Base-by-base conservation (phyloP, 2,888 invertebrate species). In the Idaea biselata region DNA sequence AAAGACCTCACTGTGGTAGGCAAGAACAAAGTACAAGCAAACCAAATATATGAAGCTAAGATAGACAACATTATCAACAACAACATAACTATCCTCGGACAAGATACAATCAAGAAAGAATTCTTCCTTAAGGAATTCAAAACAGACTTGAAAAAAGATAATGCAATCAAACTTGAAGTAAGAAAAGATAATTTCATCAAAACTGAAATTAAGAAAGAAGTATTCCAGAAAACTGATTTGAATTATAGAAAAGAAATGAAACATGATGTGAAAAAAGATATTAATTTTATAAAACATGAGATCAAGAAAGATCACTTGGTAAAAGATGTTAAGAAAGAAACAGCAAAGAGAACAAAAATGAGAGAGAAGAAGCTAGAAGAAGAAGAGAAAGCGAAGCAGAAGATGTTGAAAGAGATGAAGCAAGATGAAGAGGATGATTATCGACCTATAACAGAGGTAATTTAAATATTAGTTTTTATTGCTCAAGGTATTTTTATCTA, bases 1-100 rank as follows among this genome's bases (percentile, higher is more conserved):
- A 87, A 82, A 71, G 91, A 91, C 63, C 77, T 91, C 59, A 84
- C 86, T 55, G 81, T 88, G 55, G 84, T 87, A 25, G 87, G 86
- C 59, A 87, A 86, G 71, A 91, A 89, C 67, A 89, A 89, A 74
- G 69, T 84, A 54, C 62, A 78, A 25, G 65, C 80, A 16, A 86
- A 81, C 54, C 66, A 68, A 63, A 44, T 61, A 25, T 69, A 78
- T 31, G 68, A 65, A 16, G 25, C 64, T 54, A 69, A 58, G 31
- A 65, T 66, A n/a, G 71, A 68, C 63, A 63, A 18, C 17, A 58
- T 68, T 1, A 65, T 67, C 25, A 59, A 65, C 63, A 66, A 71
- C 67, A 72, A 67, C 63, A 75, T 72, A 74, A 67, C 69, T 68
- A 31, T 58, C 60, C 44, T 44, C 0, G 18, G 58, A 55, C 55